A percentile compares a stretch with the other conserved stretches of the same genome.
Conservation (phyloP, 2,113 vertebrate species). For the Cryptotis parvus region DNA sequence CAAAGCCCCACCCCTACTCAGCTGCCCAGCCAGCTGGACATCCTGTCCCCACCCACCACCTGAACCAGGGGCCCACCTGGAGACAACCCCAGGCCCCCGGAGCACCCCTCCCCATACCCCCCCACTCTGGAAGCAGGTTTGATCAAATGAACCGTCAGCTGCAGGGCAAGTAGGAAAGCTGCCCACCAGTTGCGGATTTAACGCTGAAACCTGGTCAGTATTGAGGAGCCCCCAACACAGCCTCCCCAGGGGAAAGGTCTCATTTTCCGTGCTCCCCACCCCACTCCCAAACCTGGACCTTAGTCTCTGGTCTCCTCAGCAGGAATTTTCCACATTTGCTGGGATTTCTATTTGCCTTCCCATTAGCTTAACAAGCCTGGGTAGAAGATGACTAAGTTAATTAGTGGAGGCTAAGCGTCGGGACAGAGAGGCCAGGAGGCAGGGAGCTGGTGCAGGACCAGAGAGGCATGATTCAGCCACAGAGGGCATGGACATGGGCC, state of each 20-base stretch:
- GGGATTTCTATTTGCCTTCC: constrained; percentile 77
- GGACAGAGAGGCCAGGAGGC: constrained; percentile 18
- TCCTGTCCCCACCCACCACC: not conserved
- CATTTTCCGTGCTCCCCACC: not conserved
- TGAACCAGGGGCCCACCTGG: not conserved
- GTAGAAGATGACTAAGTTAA: constrained; percentile 78
- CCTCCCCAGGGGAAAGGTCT: not conserved
- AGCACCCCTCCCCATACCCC: not conserved
- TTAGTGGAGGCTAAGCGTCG: constrained; percentile 56
- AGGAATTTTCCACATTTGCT: constrained; percentile 75
- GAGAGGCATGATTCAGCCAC: constrained; percentile 52
- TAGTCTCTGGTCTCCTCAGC: constrained; percentile 57
- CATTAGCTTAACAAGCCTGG: constrained; percentile 70
- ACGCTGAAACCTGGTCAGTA: not conserved
- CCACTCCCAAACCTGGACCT: constrained; percentile 21
- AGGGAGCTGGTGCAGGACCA: not conserved
- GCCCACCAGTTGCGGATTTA: not conserved
- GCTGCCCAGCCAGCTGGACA: constrained; percentile 40
- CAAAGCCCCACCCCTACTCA: constrained; percentile 3
- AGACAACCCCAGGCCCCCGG: constrained; percentile 2
- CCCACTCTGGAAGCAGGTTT: not conserved
- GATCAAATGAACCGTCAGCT: not conserved
- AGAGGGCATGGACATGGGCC: not conserved
- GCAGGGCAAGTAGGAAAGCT: not conserved
- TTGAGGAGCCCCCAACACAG: not conserved